Percentiles rank a stretch among this genome's conserved stretches.
Conservation (phyloP, 2,113 vertebrate species). For the Furnarius figulus region DNA sequence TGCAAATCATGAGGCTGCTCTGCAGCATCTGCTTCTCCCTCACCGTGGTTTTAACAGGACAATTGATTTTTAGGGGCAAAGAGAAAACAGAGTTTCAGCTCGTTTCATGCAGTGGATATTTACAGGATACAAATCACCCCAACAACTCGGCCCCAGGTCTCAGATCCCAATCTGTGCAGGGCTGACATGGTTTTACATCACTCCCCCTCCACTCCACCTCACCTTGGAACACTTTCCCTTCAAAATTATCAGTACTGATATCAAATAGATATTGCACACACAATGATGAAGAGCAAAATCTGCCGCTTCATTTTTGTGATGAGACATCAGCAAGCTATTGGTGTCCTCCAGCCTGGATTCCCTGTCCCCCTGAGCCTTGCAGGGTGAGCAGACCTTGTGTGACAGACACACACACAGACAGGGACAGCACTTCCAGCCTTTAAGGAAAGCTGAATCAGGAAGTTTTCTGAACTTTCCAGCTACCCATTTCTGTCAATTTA, state of each 20-base stretch:
- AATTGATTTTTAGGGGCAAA: neutral
- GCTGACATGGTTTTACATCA: neutral
- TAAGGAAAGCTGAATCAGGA: neutral
- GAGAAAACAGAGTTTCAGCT: neutral
- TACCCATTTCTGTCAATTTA: neutral
- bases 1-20: neutral
- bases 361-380: neutral
- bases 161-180: neutral
- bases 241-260: neutral
- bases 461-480: neutral
- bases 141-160: neutral
- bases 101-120: neutral
- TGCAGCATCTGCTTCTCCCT: neutral
- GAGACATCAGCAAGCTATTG: neutral
- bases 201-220: neutral
- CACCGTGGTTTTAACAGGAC: neutral
- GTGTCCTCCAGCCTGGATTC: neutral
- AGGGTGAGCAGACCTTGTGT: accelerated
- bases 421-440: neutral
- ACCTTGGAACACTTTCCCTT: neutral
- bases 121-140: neutral
- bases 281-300: neutral
- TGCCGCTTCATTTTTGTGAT: neutral
- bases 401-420: neutral
- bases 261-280: neutral